Base-by-base conservation (phyloP, 2,888 invertebrate genomes). In the Nowickia ferox region DNA sequence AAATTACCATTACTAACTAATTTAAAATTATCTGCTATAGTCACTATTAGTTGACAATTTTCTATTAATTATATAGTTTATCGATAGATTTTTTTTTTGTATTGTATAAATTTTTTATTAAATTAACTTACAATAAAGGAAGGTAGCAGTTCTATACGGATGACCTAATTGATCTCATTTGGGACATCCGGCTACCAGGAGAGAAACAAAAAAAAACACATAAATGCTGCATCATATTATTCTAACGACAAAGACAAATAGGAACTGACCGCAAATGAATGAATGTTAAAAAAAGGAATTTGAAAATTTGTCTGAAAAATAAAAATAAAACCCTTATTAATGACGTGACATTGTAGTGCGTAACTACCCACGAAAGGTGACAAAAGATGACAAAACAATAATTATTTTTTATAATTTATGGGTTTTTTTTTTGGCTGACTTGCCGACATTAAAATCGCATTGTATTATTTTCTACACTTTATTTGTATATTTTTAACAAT, bases 1-100 rank as follows among this genome's bases (percentile, higher is more conserved):
- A 88, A 88, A 87, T 89, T 88, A 88, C 87, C 86, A 80, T 78
- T 15, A 71, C 78, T 44, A 82, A 85, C 4, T 38, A 22, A 51
- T 40, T 51, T 17, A n/a, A 30, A 71, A 40, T 17, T 17, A 30
- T 30, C 46, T 30, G 30, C 17, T 13, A 71, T 22, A 19, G 13
- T 10, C 53, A 65, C 17, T 11, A n/a, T 53, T 59, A 53, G 38
- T 55, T 68, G 72, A 74, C 78, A 75, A 63, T 75, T 75, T 63
- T 17, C 38, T 65, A 59, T 74, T 75, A 85, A 82, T 69, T 42
- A 74, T 44, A 48, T 75, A 78, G 63, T 85, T 85, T 82, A 85
- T 85, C 2, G 30, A 30, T 30, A 46, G 30, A 65, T 40, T 46
- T 22, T 72, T 17, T 22, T 44, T 8, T 0, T 22, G 30, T 30